Percentiles rank a stretch among this genome's conserved stretches.
phyloP scores from a whole-genome alignment of 2,113 vertebrate species.

The Odocoileus virginianus region DNA sequence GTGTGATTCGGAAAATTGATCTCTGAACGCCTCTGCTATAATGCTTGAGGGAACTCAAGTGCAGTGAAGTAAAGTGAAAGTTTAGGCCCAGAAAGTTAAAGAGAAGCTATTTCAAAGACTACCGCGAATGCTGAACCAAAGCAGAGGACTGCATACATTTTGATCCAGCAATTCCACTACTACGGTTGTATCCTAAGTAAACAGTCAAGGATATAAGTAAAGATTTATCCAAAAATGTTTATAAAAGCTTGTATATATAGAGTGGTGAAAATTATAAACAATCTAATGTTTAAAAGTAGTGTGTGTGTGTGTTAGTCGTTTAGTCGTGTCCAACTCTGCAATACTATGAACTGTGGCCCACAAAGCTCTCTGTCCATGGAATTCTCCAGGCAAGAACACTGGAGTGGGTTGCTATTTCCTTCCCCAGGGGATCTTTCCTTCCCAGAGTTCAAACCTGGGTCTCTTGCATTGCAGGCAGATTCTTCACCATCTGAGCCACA shows the following conservation, averaged over 20 bases:
- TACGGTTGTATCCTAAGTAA: neutral
- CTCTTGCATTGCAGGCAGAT: neutral
- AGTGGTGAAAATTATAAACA: neutral
- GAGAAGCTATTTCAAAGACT: neutral
- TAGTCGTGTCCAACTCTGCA: neutral
- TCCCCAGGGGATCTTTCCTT: neutral
- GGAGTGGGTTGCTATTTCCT: neutral
- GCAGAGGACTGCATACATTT: neutral
- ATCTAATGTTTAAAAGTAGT: neutral
- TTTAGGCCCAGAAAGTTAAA: neutral
- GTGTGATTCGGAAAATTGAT: neutral
- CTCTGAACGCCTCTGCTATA: neutral
- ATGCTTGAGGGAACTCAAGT: neutral
- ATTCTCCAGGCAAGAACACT: neutral
- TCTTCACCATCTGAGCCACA: neutral
- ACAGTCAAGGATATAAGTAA: neutral
- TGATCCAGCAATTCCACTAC: neutral
- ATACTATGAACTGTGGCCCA: neutral
- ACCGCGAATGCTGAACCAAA: neutral
- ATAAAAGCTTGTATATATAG: neutral
- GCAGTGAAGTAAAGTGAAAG: neutral
- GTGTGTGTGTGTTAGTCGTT: neutral
- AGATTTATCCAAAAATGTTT: neutral
- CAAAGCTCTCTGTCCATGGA: neutral
- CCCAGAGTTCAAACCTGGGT: neutral